Base-by-base conservation (phyloP, 2,113 vertebrate species). In the Asarcornis scutulata region DNA sequence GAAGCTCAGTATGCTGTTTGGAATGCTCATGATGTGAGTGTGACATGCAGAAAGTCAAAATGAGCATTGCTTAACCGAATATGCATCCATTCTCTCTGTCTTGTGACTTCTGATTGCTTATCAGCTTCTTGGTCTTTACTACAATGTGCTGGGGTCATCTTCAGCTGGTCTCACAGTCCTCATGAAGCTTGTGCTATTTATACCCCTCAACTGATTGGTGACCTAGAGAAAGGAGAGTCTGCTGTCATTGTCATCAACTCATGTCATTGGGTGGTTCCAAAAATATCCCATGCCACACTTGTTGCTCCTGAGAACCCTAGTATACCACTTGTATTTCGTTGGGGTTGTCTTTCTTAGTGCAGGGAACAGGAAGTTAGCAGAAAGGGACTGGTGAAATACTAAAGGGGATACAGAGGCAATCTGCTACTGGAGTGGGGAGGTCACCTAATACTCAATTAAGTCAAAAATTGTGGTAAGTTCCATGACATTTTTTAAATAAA, bases 1-100 rank as follows among this genome's bases (percentile, higher is more conserved):
- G 74, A 87, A 69, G 13, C 77, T 77, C 50, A 83, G 44, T 60
- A 85, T 31, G 11, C 9, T 73, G 32, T 88, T 76, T 64, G 34
- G 29, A 86, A 90, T 20, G 34, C 4, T 88, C 22, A 6, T 29
- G 17, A 48, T 34, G 36, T 55, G 55, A 71, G 8, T 4, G 9
- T 87, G 18, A 31, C 25, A 23, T 32, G 38, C 17, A 62, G 48
- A 38, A 72, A 73, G 59, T 83, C 7, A 50, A 34, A 73, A 13
- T 0, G 0, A 64, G 27, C 4, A 1, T 56, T 60, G 12, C 58
- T 76, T 32, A 46, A 0, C 7, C 29, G 48, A 26, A 4, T 53
- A 16, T 53, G 5, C 23, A 23, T 60, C 26, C 13, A 68, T 14
- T 73, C 17, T 21, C 17, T 93, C 34, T 58, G 26, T 62, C 31